Conservation (phyloP, 2,888 invertebrate genomes). For the Apamea anceps region DNA sequence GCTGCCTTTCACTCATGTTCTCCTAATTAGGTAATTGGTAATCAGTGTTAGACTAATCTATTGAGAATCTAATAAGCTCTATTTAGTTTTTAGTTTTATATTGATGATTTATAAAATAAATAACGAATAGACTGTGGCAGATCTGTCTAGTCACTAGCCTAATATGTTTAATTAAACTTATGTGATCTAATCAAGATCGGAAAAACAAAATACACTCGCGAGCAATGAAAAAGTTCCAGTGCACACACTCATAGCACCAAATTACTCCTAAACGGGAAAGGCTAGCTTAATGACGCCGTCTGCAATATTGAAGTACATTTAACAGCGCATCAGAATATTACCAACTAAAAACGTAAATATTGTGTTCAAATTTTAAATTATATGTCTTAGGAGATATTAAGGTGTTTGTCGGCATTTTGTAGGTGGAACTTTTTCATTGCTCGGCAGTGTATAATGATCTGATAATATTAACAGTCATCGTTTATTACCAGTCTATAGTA, state of each 20-base stretch:
- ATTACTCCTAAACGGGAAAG: too few species aligned
- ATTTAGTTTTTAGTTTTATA: constrained; percentile 28
- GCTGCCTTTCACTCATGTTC: constrained; percentile 33
- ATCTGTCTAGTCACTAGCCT: not conserved
- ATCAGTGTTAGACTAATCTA: constrained; percentile 16
- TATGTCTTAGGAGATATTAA: too few species aligned
- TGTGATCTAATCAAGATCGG: not conserved
- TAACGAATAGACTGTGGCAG: not conserved
- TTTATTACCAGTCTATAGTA: not conserved
- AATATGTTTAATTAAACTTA: not conserved
- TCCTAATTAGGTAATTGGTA: constrained; percentile 49
- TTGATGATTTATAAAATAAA: not conserved
- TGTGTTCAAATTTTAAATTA: too few species aligned
- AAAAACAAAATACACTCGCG: not conserved
- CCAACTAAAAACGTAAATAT: too few species aligned
- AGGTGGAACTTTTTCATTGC: too few species aligned
- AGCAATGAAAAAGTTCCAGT: too few species aligned
- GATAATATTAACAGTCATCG: not conserved
- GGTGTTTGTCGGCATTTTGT: too few species aligned
- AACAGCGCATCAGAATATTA: too few species aligned
- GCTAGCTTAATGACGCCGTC: too few species aligned
- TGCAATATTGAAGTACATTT: too few species aligned
- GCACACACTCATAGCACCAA: too few species aligned
- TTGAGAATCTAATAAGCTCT: constrained; percentile 22
- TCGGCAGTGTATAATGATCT: not conserved